A percentile compares a stretch with the other conserved stretches of the same genome.
Evolutionary conservation across 2,888 invertebrate genomes (phyloP).

Genomic region (Lissonota sp.): DNA sequence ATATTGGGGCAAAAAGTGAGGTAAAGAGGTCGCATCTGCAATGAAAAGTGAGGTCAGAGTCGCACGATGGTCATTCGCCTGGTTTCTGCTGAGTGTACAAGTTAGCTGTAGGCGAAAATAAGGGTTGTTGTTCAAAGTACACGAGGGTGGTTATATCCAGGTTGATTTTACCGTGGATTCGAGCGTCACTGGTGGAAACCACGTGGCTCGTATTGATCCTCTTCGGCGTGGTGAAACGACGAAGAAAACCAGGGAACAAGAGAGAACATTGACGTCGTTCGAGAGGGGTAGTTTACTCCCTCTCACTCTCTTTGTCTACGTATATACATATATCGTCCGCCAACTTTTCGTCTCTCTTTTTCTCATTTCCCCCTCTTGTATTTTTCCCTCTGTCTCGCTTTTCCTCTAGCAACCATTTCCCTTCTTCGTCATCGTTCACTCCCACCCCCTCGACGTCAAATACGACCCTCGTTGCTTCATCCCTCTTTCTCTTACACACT

Average conservation of each 20-base stretch:
- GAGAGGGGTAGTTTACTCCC: conserved; percentile 48
- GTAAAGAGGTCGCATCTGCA: not conserved
- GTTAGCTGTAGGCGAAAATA: not conserved
- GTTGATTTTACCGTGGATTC: conserved; percentile 40
- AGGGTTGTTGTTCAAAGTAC: conserved; percentile 5
- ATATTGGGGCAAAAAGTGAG: not conserved
- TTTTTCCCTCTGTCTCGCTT: conserved; percentile 37
- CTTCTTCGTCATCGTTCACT: conserved; percentile 66
- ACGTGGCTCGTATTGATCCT: conserved; percentile 83
- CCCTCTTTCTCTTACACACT: conserved; percentile 24
- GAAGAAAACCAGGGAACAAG: conserved; percentile 70
- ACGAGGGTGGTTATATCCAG: conserved; percentile 9
- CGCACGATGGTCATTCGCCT: too few relatives aligned
- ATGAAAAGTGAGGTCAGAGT: too few relatives aligned
- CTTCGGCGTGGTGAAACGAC: conserved; percentile 74
- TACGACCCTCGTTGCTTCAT: conserved; percentile 47
- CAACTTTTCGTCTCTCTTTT: conserved; percentile 67
- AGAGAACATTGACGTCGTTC: conserved; percentile 51
- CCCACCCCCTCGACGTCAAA: conserved; percentile 59
- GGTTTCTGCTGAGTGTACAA: too few relatives aligned
- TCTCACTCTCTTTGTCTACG: conserved; percentile 47
- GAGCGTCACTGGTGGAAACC: conserved; percentile 77
- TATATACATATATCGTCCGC: conserved; percentile 47
- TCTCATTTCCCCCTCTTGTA: not conserved
- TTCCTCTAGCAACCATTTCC: conserved; percentile 44